Evolutionary conservation across 2,888 invertebrate genomes (phyloP).

Genomic region (Gandaritis pyraliata): DNA sequence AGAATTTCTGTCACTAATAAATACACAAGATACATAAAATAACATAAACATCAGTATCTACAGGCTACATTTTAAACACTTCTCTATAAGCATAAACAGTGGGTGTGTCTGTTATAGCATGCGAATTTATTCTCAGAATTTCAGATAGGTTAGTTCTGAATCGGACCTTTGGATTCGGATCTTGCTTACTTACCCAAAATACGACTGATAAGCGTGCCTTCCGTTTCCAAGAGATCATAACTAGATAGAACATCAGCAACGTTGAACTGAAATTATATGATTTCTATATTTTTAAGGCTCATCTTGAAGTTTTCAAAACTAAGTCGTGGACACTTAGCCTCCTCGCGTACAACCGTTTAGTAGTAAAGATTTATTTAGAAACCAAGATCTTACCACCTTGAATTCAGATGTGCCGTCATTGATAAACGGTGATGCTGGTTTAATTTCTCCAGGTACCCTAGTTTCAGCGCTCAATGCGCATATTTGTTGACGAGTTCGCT

Average conservation of each 20-base stretch:
- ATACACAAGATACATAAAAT: too few species aligned
- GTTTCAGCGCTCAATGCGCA: slow-evolving; percentile 56
- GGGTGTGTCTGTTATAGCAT: too few species aligned
- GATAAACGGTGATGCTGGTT: slow-evolving; percentile 21
- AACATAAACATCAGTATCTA: too few species aligned
- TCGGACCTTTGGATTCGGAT: not conserved
- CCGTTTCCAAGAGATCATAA: slow-evolving; percentile 41
- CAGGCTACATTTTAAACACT: too few species aligned
- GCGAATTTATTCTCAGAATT: too few species aligned
- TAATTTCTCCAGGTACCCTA: slow-evolving; percentile 45
- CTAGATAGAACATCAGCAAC: slow-evolving; percentile 35
- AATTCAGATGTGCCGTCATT: slow-evolving; percentile 33
- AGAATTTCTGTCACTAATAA: too few species aligned
- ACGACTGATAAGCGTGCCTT: slow-evolving; percentile 38
- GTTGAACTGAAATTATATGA: slow-evolving; percentile 26
- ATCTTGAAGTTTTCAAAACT: too few species aligned
- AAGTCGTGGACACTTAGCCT: too few species aligned
- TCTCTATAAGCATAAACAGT: too few species aligned
- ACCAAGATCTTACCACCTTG: slow-evolving; percentile 29
- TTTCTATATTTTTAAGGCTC: too few species aligned
- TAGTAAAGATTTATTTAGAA: not conserved
- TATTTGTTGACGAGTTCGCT: slow-evolving; percentile 57
- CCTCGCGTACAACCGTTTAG: too few species aligned
- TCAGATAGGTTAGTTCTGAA: too few species aligned
- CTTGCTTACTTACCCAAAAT: slow-evolving; percentile 34